Evolutionary conservation across 2,797 vertebrate species (phyloP).

Genomic region (Coranthus polyacanthus): DNA sequence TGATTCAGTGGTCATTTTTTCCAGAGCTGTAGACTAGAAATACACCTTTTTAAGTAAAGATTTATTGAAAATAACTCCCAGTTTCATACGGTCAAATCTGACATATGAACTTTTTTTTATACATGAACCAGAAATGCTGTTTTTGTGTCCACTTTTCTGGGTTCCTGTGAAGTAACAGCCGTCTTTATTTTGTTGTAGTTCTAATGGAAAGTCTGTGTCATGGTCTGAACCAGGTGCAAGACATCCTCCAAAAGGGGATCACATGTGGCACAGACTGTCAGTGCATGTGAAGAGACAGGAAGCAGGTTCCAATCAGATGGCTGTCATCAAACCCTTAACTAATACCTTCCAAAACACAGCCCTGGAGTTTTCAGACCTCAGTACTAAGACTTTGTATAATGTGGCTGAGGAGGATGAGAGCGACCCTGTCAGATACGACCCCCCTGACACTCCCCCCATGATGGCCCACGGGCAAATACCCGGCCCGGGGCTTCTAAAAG

Average conservation of each 20-base stretch:
- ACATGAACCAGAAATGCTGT: slow-evolving; percentile 65
- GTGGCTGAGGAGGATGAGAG: slow-evolving; percentile 92
- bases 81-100: too few species aligned
- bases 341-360: slow-evolving; percentile 91
- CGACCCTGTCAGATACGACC: slow-evolving; percentile 85
- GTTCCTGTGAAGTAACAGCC: slow-evolving; percentile 87
- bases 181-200: slow-evolving; percentile 99
- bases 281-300: slow-evolving; percentile 98
- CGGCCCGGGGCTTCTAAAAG: slow-evolving; percentile 65
- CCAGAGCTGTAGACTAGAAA: too few species aligned
- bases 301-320: slow-evolving; percentile 97
- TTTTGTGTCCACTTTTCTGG: slow-evolving; percentile 79
- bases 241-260: slow-evolving; percentile 96
- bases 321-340: slow-evolving; percentile 99
- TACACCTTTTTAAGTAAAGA: too few species aligned
- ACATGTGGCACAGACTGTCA: slow-evolving; percentile 99
- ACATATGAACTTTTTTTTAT: too few species aligned
- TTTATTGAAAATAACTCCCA: too few species aligned
- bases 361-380: slow-evolving; percentile 93
- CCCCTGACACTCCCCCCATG: slow-evolving; percentile 87
- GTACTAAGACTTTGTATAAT: slow-evolving; percentile 95
- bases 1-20: too few species aligned
- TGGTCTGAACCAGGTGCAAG: slow-evolving; percentile 99
- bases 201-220: slow-evolving; percentile 99
- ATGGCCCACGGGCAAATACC: slow-evolving; percentile 85